These are phyloP conservation scores for Pterois miles DNA, from an alignment of 2,797 vertebrate species.

Conservation along the genomic window DNA sequence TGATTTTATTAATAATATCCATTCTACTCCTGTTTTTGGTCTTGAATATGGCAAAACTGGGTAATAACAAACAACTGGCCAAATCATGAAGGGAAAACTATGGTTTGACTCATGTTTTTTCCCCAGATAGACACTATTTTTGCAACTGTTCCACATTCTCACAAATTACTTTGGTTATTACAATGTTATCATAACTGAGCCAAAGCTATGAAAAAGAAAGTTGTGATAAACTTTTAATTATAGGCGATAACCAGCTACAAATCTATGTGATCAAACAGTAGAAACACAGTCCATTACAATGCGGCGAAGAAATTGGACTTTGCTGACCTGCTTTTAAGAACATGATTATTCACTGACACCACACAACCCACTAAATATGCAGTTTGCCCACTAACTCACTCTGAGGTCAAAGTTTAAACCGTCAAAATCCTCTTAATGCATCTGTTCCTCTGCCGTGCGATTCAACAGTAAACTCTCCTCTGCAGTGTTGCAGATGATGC, in stretches of 20 bases:
- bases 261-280: neutral
- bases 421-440: slow-evolving; percentile 40
- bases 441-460: slow-evolving; percentile 9
- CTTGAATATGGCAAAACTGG: neutral
- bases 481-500: slow-evolving; percentile 1
- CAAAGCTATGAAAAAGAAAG: neutral
- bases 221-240: neutral
- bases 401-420: slow-evolving; percentile 16
- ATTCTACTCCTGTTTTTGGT: too few species aligned
- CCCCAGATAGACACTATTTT: neutral
- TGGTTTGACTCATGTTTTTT: neutral
- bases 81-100: neutral
- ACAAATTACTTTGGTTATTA: neutral
- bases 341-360: neutral
- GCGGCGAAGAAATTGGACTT: neutral
- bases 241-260: neutral
- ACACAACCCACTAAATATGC: neutral
- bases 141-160: neutral
- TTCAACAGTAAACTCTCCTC: neutral
- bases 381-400: neutral
- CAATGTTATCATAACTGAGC: neutral
- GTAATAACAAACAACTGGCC: neutral
- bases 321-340: slow-evolving; percentile 8
- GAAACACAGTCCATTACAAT: neutral
- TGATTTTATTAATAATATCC: too few species aligned